Conservation (phyloP, 2,888 invertebrate species). For the Philereme transversata region DNA sequence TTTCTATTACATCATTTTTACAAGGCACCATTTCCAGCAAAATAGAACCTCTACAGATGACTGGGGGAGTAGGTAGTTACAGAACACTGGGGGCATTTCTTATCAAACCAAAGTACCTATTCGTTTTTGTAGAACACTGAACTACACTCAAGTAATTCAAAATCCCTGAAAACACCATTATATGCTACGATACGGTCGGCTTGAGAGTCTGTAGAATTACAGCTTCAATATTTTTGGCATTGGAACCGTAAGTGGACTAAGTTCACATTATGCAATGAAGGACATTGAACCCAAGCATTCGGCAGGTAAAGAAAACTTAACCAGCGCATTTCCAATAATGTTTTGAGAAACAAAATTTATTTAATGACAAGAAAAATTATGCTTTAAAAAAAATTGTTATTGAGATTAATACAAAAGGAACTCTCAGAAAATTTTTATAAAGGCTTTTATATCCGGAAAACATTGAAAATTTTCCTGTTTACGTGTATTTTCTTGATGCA, state of each 20-base stretch:
- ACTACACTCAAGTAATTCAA: background rate
- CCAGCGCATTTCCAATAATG: background rate
- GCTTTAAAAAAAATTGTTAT: background rate
- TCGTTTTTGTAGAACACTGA: background rate
- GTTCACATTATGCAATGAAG: constrained; percentile 21
- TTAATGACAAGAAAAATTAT: background rate
- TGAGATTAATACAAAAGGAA: background rate
- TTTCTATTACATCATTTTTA: background rate
- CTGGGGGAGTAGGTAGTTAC: too few species aligned
- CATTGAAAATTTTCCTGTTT: too few species aligned
- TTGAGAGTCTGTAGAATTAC: background rate
- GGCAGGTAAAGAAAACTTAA: background rate
- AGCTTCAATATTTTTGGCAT: constrained; percentile 13
- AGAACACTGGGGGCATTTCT: background rate
- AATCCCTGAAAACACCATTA: background rate
- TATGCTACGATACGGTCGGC: background rate
- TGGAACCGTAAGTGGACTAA: constrained; percentile 10
- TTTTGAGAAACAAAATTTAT: too few species aligned
- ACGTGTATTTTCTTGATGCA: too few species aligned
- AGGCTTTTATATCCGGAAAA: too few species aligned
- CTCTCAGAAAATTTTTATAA: too few species aligned
- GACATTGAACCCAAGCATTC: constrained; percentile 10
- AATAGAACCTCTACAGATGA: too few species aligned
- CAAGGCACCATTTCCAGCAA: too few species aligned
- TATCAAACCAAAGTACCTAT: background rate